Evolutionary conservation across 2,888 invertebrate genomes (phyloP), one percentile per base, ranked within the genome.

Genomic region (Microctonus brassicae): DNA sequence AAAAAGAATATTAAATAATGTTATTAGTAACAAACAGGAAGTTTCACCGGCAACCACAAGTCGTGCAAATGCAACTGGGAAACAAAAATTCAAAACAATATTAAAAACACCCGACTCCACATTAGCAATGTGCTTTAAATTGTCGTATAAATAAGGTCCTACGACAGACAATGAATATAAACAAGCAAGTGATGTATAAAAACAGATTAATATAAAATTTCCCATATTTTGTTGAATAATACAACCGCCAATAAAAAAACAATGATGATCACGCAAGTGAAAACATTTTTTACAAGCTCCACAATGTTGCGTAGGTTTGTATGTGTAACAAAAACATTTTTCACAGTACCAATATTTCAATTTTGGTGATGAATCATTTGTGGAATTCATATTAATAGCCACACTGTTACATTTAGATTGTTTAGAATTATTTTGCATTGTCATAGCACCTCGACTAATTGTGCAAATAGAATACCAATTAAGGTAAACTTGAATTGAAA

Each of bases 201-300:
- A 77, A 66, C 84, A 84, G 7, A 83, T 77, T n/a, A 85, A 33
- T 42, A 84, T 82, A 39, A 84, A 84, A 64, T 83, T 83, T 34
- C 85, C 84, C 78, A 84, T 83, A 29, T 84, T 84, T 39, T 83
- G 81, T 2, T 80, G 76, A n/a, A 84, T 42, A 20, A 84, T 73
- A 52, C 84, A 84, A 22, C 78, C 77, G 20, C 84, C 84, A 36
- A 84, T 71, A 61, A 84, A 84, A 42, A 83, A 83, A 42, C 85
- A 84, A 66, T 84, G 84, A 73, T 84, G 85, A 72, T 84, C 83
- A 10, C 81, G 77, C 69, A 79, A 79, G 66, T 84, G 83, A 33
- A 79, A 84, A 63, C 84, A 84, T 60, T 84, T 84, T 61, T 75
- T 78, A 24, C 84, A 84, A 9, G 78, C 61, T 9, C 52, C 11